phyloP scores from a whole-genome alignment of 1,140 invertebrate species.

The Drosophila eugracilis region DNA sequence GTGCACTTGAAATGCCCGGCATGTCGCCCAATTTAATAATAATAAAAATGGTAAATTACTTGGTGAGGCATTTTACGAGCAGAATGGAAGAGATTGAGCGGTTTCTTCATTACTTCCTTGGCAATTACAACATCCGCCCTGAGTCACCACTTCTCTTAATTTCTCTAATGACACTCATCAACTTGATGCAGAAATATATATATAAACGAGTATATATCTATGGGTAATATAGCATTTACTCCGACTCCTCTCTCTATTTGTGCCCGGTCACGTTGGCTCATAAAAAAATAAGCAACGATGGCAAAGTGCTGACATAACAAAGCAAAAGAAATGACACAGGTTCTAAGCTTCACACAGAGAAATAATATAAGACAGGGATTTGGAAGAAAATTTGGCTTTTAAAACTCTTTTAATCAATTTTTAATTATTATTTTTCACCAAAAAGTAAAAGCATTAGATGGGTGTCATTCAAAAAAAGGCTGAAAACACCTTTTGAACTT shows the following conservation, averaged over 20 bases:
- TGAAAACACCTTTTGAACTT: too few relatives aligned
- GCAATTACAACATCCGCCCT: slow-evolving; percentile 73
- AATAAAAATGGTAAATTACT: slow-evolving; percentile 31
- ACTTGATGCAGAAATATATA: slow-evolving; percentile 38
- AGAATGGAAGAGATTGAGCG: not conserved
- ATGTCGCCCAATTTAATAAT: slow-evolving; percentile 54
- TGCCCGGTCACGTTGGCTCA: slow-evolving; percentile 56
- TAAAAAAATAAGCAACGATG: slow-evolving; percentile 57
- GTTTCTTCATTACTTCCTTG: slow-evolving; percentile 18
- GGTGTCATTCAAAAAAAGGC: too few relatives aligned
- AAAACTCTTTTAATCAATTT: too few relatives aligned
- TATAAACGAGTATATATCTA: not conserved
- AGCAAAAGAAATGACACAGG: slow-evolving; percentile 7
- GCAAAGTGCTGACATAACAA: slow-evolving; percentile 20
- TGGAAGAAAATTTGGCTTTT: too few relatives aligned
- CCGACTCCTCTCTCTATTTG: not conserved
- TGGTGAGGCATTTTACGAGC: slow-evolving; percentile 4
- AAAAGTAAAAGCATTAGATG: too few relatives aligned
- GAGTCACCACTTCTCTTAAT: slow-evolving; percentile 47
- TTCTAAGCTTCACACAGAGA: slow-evolving; percentile 31
- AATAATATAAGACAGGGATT: not conserved
- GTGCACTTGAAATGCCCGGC: slow-evolving; percentile 35
- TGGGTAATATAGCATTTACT: not conserved
- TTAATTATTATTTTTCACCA: too few relatives aligned
- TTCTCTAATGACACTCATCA: slow-evolving; percentile 60